Evolutionary conservation across 2,888 invertebrate species (phyloP), one percentile per base, ranked within the genome.

Genomic region (Macrophya alboannulata): DNA sequence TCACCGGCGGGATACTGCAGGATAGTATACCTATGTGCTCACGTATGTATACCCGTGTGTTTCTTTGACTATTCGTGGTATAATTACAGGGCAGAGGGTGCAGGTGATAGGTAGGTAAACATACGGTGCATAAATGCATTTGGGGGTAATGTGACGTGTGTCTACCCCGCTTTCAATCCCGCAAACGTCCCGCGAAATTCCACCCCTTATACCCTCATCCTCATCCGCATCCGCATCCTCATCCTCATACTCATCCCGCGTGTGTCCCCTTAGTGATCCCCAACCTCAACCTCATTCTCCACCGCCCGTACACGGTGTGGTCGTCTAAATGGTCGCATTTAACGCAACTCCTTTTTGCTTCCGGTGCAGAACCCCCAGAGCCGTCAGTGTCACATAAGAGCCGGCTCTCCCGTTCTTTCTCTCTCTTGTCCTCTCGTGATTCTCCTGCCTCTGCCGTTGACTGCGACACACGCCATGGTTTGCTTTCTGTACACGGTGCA

Each of bases 101-200:
- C 40, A 31, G 83, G 83, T 68, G 59, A 43, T 62, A 81, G 62
- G 62, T 31, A 43, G 62, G 81, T 81, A 81, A 81, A 59, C 84
- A 87, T 87, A 85, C 86, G 87, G 86, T 88, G 89, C 90, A 88
- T 89, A 89, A 90, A 90, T 90, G 90, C 90, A 91, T 92, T 92
- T 91, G 90, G 89, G 90, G 90, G 90, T 91, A 92, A 92, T 90
- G 92, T 88, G 90, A 91, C 91, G 91, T 91, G 90, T 91, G 90
- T 90, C 89, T 84, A 55, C 87, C 55, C 88, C 85, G 87, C 90
- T 90, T 91, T 92, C 90, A 92, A 91, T 91, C 90, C 89, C 89
- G 86, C 87, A 88, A 90, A 89, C 90, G 89, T 83, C 71, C 83
- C 83, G 48, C 83, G 83, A 68, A 83, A 83, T 83, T 45, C 45